Evolutionary conservation across 1,140 invertebrate species (phyloP).

Genomic region (Hesperophylax magnus): DNA sequence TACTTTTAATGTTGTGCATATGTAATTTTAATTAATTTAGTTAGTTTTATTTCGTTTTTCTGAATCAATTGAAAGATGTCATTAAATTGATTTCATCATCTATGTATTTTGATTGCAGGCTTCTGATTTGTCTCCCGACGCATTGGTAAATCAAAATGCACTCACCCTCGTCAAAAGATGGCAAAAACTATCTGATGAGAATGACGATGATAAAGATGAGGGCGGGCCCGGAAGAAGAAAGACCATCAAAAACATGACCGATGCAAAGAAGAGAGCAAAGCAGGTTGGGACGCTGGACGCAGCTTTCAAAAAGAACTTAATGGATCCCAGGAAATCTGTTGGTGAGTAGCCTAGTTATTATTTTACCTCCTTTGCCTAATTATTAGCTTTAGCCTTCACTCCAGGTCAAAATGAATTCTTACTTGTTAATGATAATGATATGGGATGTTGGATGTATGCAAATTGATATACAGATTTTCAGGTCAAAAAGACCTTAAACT

Average conservation of each 20-base stretch:
- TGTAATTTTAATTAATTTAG: background rate
- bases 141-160: slow-evolving; percentile 91
- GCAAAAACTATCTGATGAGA: slow-evolving; percentile 88
- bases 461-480: too few species aligned
- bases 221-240: slow-evolving; percentile 86
- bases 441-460: too few species aligned
- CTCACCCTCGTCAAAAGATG: slow-evolving; percentile 94
- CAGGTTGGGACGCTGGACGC: slow-evolving; percentile 94
- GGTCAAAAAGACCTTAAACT: too few species aligned
- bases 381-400: too few species aligned
- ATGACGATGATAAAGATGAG: slow-evolving; percentile 91
- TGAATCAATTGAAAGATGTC: too few species aligned
- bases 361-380: too few species aligned
- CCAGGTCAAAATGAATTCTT: too few species aligned
- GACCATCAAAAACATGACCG: slow-evolving; percentile 93
- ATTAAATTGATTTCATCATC: background rate
- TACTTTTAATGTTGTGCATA: background rate
- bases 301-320: slow-evolving; percentile 93
- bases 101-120: slow-evolving; percentile 72
- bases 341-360: slow-evolving; percentile 69
- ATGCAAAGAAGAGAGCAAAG: slow-evolving; percentile 87
- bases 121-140: slow-evolving; percentile 90
- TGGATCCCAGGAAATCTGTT: slow-evolving; percentile 81
- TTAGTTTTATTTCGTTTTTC: too few species aligned
- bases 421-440: too few species aligned